Evolutionary conservation across 1,140 invertebrate genomes (phyloP), one percentile per base, ranked within the genome.

Genomic region (Brachionus asplanchnoidis): DNA sequence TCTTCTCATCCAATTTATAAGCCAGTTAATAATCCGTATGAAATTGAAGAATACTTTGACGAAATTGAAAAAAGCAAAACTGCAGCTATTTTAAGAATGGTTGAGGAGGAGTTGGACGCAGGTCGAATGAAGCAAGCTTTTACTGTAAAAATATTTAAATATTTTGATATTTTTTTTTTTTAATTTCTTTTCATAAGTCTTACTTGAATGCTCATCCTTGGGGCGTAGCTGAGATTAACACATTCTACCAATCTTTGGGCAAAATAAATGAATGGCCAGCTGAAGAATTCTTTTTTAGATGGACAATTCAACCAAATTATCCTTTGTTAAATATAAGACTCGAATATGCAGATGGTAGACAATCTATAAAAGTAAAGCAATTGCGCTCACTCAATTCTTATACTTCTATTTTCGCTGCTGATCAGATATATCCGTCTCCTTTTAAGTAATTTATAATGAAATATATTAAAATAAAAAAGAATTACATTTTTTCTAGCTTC

Each of bases 1-100:
- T 44, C 82, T 53, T 70, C 82, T 12, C 82, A 84, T 84, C 82
- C 82, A 73, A 26, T 84, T 40, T 40, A 20, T 20, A 84, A 84
- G 36, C 26, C 46, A 17, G 23, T 84, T 20, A 70, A 60, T 23
- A 70, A 28, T 56, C 60, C 82, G 2, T 68, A 46, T 53, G 60
- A 84, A 56, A 84, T 84, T 8, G 82, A 84, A 68, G 82, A 84
- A 53, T 84, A 68, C 28, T 84, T 84, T 70, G 82, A 84, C 40
- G 60, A 68, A 17, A 40, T 84, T 36, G 82, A 84, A 73, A 70
- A 28, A 4, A 70, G 40, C 3, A 84, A 84, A 56, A 66, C 50
- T 32, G 60, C 82, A 20, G 82, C 82, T 17, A 70, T 84, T 56
- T 84, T 84, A 50, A 46, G 82, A 84, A 84, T 84, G 82, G 42